Conservation (phyloP, 2,113 vertebrate genomes). For the Clarias macrocephalus region DNA sequence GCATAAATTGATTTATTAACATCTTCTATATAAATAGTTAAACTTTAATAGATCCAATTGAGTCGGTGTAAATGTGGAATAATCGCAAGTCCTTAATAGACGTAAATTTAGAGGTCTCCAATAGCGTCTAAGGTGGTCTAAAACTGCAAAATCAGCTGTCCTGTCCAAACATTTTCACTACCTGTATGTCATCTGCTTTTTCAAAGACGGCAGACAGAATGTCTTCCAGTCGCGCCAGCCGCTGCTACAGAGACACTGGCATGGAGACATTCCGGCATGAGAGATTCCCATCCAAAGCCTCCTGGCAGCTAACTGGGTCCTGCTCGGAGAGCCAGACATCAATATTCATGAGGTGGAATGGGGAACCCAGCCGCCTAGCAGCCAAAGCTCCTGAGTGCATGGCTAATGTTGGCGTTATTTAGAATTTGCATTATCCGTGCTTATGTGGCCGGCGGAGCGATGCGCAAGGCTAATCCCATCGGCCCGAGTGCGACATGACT, state of each 20-base stretch:
- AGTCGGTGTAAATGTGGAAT: not conserved
- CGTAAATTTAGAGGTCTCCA: not conserved
- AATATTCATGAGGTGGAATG: constrained; percentile 42
- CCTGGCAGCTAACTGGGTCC: constrained; percentile 23
- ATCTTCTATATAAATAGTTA: not conserved
- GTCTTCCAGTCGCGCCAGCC: constrained; percentile 13
- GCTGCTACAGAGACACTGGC: constrained; percentile 5
- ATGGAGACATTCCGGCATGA: constrained; percentile 32
- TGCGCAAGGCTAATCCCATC: constrained; percentile 37
- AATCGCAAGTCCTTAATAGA: not conserved
- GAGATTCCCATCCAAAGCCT: constrained; percentile 27
- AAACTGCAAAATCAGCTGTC: constrained; percentile 32
- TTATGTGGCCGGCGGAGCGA: constrained; percentile 40
- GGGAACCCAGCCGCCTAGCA: constrained; percentile 4
- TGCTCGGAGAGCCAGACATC: constrained; percentile 25
- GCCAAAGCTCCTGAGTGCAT: constrained; percentile 24
- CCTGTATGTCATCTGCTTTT: not conserved
- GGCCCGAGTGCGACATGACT: constrained; percentile 48
- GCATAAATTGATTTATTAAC: not conserved
- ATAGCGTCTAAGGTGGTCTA: not conserved
- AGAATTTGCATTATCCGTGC: constrained; percentile 42
- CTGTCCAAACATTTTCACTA: constrained; percentile 35
- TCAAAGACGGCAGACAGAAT: constrained; percentile 32
- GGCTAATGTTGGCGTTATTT: constrained; percentile 43
- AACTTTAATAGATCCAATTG: not conserved